Evolutionary conservation across 2,888 invertebrate species (phyloP).

Genomic region (Ophioninae sp.): DNA sequence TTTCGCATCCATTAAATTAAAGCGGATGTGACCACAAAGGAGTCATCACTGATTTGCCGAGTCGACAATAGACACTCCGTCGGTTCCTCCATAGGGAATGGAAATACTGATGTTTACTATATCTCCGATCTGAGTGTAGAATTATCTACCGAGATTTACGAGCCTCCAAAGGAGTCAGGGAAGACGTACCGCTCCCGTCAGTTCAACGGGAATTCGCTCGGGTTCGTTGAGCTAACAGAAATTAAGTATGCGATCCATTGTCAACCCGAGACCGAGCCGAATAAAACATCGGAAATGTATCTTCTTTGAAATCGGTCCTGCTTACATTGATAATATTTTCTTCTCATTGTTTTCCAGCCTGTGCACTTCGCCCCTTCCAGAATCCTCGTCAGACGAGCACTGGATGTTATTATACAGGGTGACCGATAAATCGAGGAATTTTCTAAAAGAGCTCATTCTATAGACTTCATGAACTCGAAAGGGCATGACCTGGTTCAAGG

Average conservation of each 20-base stretch:
- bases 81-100: conserved; percentile 27
- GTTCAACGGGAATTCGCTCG: neutral
- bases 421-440: too few relatives aligned
- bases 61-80: conserved; percentile 30
- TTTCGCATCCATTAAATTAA: conserved; percentile 32
- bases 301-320: neutral
- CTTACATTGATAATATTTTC: conserved; percentile 23
- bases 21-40: conserved; percentile 36
- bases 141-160: conserved; percentile 16
- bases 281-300: neutral
- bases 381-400: conserved; percentile 1
- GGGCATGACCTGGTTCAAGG: too few relatives aligned
- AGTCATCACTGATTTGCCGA: conserved; percentile 42
- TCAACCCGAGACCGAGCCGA: neutral
- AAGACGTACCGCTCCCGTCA: neutral
- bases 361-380: neutral
- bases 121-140: neutral
- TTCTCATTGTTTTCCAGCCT: conserved; percentile 40
- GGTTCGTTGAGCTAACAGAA: neutral
- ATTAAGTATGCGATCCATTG: neutral
- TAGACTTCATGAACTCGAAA: too few relatives aligned
- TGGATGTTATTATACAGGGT: neutral
- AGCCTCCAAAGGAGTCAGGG: neutral
- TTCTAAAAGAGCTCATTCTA: too few relatives aligned
- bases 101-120: conserved; percentile 24